phyloP scores from a whole-genome alignment of 2,888 invertebrate species.

The Limnephilus auricula region DNA sequence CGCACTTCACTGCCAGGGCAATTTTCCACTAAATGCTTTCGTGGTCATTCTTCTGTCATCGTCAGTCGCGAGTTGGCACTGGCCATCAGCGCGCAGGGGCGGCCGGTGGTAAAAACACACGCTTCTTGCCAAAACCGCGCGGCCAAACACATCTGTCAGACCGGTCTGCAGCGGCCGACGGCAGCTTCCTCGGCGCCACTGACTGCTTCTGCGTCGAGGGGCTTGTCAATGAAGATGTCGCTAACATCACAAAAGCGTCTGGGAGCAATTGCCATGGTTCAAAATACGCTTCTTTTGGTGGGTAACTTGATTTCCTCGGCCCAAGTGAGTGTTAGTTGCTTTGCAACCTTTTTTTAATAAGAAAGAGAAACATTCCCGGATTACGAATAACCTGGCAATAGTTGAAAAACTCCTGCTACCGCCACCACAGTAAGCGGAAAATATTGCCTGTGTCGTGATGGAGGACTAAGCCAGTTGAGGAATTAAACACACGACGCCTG shows the following conservation, averaged over 20 bases:
- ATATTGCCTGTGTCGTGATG: too few relatives aligned
- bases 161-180: not conserved
- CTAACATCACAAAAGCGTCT: not conserved
- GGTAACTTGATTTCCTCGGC: not conserved
- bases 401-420: too few relatives aligned
- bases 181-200: slow-evolving; percentile 3
- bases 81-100: not conserved
- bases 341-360: too few relatives aligned
- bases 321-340: not conserved
- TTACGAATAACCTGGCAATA: too few relatives aligned
- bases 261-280: not conserved
- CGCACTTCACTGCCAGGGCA: not conserved
- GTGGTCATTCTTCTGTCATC: slow-evolving; percentile 44
- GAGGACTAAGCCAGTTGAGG: too few relatives aligned
- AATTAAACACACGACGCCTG: too few relatives aligned
- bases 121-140: slow-evolving; percentile 27
- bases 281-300: not conserved
- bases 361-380: too few relatives aligned
- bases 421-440: too few relatives aligned
- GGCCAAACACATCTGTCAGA: slow-evolving; percentile 25
- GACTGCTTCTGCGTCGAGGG: not conserved
- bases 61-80: slow-evolving; percentile 22
- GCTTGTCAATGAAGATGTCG: not conserved
- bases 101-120: slow-evolving; percentile 28
- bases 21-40: slow-evolving; percentile 38